Conservation (phyloP, 2,888 invertebrate genomes). For the Camponotus fellah region DNA sequence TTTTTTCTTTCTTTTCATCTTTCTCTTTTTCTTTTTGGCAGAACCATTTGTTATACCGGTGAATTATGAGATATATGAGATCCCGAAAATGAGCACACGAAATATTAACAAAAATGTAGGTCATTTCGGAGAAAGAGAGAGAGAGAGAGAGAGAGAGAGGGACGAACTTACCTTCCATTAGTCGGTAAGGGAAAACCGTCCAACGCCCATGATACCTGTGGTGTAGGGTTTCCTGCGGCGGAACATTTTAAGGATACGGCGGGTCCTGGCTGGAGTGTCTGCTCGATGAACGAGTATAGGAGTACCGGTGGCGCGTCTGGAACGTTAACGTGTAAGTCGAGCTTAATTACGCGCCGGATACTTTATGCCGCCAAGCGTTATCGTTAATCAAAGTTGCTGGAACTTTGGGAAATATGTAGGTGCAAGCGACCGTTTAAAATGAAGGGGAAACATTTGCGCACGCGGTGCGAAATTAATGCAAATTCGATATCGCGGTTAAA, state of each 20-base stretch:
- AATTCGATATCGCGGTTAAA: slow-evolving; percentile 32
- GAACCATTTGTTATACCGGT: neutral
- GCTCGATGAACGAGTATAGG: slow-evolving; percentile 92
- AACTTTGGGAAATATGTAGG: slow-evolving; percentile 27
- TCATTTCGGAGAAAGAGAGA: neutral
- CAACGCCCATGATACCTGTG: slow-evolving; percentile 92
- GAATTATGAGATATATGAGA: slow-evolving; percentile 40
- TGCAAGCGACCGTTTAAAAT: slow-evolving; percentile 20
- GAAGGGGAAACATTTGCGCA: neutral
- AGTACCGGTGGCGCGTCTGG: slow-evolving; percentile 92
- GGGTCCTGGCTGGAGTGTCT: slow-evolving; percentile 93
- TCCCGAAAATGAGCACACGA: neutral
- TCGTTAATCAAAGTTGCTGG: slow-evolving; percentile 43
- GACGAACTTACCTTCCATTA: slow-evolving; percentile 85
- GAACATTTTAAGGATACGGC: slow-evolving; percentile 92
- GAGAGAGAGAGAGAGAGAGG: slow-evolving; percentile 4
- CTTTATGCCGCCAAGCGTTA: slow-evolving; percentile 36
- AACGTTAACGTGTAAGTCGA: slow-evolving; percentile 56
- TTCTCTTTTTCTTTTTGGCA: neutral
- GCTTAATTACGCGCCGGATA: slow-evolving; percentile 69
- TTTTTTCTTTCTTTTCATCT: neutral
- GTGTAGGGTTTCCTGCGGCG: slow-evolving; percentile 92
- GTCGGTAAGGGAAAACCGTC: slow-evolving; percentile 91
- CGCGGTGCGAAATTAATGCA: slow-evolving; percentile 20
- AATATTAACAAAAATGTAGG: slow-evolving; percentile 28